These are phyloP conservation scores for Molanna angustata DNA, from an alignment of 2,888 invertebrate species.

Conservation along the genomic window DNA sequence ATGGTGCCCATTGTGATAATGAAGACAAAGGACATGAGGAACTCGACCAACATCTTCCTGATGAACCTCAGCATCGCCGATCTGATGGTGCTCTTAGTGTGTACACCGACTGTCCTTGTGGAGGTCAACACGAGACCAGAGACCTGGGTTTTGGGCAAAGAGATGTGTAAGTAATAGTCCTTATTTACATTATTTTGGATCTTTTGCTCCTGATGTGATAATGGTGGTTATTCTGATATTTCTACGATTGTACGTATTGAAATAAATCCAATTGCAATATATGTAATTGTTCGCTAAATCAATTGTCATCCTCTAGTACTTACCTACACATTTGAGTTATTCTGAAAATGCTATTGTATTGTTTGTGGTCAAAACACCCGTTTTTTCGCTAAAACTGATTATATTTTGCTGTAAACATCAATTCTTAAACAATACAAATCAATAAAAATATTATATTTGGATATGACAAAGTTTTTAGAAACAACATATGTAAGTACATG, in stretches of 20 bases:
- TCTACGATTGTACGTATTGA: no score
- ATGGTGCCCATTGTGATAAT: slow-evolving; percentile 92
- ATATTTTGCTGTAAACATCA: no score
- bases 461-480: no score
- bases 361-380: no score
- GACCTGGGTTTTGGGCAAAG: slow-evolving; percentile 88
- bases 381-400: no score
- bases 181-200: neutral
- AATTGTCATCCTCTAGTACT: neutral
- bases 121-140: slow-evolving; percentile 90
- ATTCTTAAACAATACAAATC: no score
- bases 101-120: slow-evolving; percentile 91
- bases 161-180: slow-evolving; percentile 79
- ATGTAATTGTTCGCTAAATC: neutral
- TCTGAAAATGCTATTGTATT: neutral
- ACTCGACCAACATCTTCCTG: slow-evolving; percentile 92
- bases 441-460: no score
- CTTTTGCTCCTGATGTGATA: no score
- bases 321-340: neutral
- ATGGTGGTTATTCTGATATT: no score
- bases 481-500: no score
- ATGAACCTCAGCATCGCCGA: slow-evolving; percentile 93
- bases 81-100: slow-evolving; percentile 84
- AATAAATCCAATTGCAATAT: no score
- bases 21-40: slow-evolving; percentile 90